Conservation (phyloP, 1,140 invertebrate species). For the Acyrthosiphon pisum region DNA sequence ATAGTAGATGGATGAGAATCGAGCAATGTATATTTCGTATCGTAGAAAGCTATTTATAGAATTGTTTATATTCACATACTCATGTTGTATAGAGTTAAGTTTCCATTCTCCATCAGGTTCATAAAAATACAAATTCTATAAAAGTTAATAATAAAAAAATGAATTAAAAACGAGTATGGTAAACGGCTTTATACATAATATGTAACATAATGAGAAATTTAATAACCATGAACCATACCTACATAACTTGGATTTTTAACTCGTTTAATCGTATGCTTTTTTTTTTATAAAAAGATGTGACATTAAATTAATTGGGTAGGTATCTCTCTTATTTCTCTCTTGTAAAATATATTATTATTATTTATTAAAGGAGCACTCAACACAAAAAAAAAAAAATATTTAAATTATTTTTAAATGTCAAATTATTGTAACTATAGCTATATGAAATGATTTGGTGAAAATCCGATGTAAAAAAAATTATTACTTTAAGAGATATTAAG, state of each 20-base stretch:
- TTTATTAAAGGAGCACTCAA: no score
- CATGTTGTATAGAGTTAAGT: background rate
- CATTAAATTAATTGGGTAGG: background rate
- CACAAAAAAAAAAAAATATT: no score
- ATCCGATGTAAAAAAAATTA: no score
- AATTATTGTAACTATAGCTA: no score
- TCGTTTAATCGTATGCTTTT: no score
- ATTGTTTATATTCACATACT: background rate
- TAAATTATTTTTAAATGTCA: no score
- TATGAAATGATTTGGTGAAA: no score
- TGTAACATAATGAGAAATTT: background rate
- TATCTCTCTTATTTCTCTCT: background rate
- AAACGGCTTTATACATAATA: background rate
- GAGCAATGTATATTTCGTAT: background rate
- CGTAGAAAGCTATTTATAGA: background rate
- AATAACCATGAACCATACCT: no score
- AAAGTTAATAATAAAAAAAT: background rate
- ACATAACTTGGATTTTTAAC: no score
- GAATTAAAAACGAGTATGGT: background rate
- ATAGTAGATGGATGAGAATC: conserved; percentile 43
- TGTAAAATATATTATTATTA: background rate
- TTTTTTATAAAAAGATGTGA: no score
- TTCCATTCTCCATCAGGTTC: conserved; percentile 23
- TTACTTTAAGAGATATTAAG: no score
- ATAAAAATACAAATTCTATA: background rate